Evolutionary conservation across 2,888 invertebrate genomes (phyloP).

Genomic region (Lagria hirta): DNA sequence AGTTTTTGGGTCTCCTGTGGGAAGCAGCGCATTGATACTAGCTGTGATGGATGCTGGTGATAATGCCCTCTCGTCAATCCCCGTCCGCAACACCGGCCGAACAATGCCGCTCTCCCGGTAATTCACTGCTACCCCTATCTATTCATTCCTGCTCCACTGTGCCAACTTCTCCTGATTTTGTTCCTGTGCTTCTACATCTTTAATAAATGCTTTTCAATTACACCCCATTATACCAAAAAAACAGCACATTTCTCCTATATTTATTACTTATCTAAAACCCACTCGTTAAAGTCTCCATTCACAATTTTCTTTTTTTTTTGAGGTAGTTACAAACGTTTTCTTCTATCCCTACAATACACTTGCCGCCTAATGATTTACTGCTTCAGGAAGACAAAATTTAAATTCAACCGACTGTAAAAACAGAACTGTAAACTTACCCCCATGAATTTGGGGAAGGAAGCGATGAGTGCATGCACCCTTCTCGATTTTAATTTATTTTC

Average conservation of each 20-base stretch:
- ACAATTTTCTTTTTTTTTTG: no score
- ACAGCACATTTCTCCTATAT: constrained; percentile 47
- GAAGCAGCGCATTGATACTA: constrained; percentile 56
- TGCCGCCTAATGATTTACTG: no score
- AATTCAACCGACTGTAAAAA: no score
- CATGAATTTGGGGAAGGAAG: no score
- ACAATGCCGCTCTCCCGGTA: constrained; percentile 56
- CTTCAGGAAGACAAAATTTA: no score
- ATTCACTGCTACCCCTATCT: constrained; percentile 54
- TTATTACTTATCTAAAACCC: no score
- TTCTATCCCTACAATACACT: no score
- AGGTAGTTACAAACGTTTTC: no score
- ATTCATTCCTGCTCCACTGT: constrained; percentile 45
- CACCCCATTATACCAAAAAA: constrained; percentile 50
- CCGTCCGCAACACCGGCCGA: constrained; percentile 59
- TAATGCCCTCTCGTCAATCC: constrained; percentile 59
- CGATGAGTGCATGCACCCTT: no score
- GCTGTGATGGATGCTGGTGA: constrained; percentile 57
- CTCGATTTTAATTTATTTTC: no score
- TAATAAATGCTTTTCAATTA: constrained; percentile 49
- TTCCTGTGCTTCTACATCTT: constrained; percentile 45
- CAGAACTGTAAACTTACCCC: no score
- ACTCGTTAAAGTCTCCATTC: no score
- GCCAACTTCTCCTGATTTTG: constrained; percentile 36
- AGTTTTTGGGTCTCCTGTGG: constrained; percentile 55